Evolutionary conservation across 2,888 invertebrate genomes (phyloP), one percentile per base, ranked within the genome.

Genomic region (Brachyptera putata): DNA sequence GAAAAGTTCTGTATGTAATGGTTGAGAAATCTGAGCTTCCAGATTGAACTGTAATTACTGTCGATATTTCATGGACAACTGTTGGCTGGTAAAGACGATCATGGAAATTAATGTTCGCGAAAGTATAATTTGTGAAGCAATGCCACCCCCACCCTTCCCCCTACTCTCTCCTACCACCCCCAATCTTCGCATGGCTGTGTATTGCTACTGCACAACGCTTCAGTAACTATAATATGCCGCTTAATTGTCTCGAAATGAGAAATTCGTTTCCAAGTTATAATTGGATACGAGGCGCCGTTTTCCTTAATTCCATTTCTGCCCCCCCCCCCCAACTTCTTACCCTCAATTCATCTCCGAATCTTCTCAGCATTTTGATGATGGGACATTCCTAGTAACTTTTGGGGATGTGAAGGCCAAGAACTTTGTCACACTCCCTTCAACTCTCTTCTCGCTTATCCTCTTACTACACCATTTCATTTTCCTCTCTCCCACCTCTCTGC

Each of bases 171-270:
- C 13, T 14, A 4, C 56, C 37, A 14, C 60, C 41, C 21, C 41
- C 41, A 7, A 41, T 46, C 53, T 53, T 53, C 34, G 36, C 36
- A 22, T 56, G 30, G 67, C 69, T 69, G 71, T 72, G 73, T 73
- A 74, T 73, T 73, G 73, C 73, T 69, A 70, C 69, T 57, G 62
- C 61, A 60, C 60, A 73, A 73, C 74, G 76, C 75, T 75, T 61
- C 63, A 58, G 70, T 71, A 75, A 72, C 74, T 76, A 76, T 77
- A 77, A 77, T 77, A 77, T 77, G 76, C 76, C 75, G 75, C 76
- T 76, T 78, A 77, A 78, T 77, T 77, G 77, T 77, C 75, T 75
- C 75, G 76, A 77, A 77, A 77, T 78, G 77, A 77, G 78, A 78
- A 78, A 78, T 78, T 77, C 78, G 77, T 74, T 74, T 75, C 74